Percentiles rank a stretch among this genome's conserved stretches.
Evolutionary conservation across 2,888 invertebrate species (phyloP).

Genomic region (Dendrolimus pini): DNA sequence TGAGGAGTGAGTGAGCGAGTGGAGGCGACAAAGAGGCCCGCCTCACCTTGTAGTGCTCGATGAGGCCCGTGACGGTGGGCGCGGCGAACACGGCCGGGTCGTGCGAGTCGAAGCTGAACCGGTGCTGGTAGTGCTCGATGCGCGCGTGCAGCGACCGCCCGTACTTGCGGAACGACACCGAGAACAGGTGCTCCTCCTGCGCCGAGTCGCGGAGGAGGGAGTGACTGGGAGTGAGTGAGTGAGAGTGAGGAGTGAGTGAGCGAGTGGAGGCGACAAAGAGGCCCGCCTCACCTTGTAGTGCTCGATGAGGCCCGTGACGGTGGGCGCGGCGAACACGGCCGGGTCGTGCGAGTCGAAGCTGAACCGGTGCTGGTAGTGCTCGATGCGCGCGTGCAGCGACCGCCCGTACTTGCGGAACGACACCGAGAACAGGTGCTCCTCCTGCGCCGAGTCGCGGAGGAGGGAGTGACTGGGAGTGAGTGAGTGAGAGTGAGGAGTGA

Average conservation of each 20-base stretch:
- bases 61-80: constrained; percentile 84
- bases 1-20: too few species aligned
- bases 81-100: constrained; percentile 97
- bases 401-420: constrained; percentile 97
- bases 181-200: constrained; percentile 98
- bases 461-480: constrained; percentile 85
- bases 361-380: constrained; percentile 94
- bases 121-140: constrained; percentile 95
- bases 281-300: constrained; percentile 67
- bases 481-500: too few species aligned
- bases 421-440: constrained; percentile 97
- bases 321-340: constrained; percentile 93
- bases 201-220: constrained; percentile 97
- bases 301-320: constrained; percentile 83
- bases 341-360: constrained; percentile 99
- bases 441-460: constrained; percentile 96
- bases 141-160: constrained; percentile 96
- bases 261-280: too few species aligned
- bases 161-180: constrained; percentile 97
- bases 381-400: constrained; percentile 96
- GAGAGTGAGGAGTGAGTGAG: too few species aligned
- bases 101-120: constrained; percentile 98
- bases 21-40: too few species aligned
- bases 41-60: constrained; percentile 76
- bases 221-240: constrained; percentile 74